Evolutionary conservation across 2,797 vertebrate species (phyloP).

Genomic region (Halcyon chelicuti): DNA sequence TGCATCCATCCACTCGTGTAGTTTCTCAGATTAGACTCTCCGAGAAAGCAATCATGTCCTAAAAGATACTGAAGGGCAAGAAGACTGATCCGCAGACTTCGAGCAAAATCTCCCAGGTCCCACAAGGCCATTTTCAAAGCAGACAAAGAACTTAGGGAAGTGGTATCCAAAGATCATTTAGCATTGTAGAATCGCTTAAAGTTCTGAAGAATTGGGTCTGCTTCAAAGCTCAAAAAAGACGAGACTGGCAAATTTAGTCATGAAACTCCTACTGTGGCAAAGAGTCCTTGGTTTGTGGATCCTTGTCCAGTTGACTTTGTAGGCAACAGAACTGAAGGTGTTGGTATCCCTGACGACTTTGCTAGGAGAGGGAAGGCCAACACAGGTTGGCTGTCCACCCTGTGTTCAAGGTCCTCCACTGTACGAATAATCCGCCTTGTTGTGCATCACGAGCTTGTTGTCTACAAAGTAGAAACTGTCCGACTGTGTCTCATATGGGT

Average conservation of each 20-base stretch:
- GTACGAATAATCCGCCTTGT: constrained; percentile 99
- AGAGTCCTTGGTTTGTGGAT: constrained; percentile 57
- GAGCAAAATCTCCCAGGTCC: not conserved
- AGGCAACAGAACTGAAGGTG: constrained; percentile 47
- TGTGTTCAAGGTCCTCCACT: constrained; percentile 87
- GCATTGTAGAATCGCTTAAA: not conserved
- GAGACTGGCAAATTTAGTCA: constrained; percentile 51
- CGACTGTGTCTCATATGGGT: constrained; percentile 96
- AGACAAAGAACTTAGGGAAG: constrained; percentile 15
- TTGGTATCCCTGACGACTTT: constrained; percentile 55
- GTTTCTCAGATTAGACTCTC: not conserved
- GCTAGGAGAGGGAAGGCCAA: constrained; percentile 23
- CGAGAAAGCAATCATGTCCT: not conserved
- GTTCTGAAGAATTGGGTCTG: constrained; percentile 18
- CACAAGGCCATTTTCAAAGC: constrained; percentile 30
- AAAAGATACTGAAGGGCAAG: not conserved
- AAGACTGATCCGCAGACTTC: not conserved
- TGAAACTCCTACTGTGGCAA: constrained; percentile 69
- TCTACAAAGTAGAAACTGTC: constrained; percentile 99
- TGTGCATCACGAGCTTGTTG: constrained; percentile 99
- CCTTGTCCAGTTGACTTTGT: not conserved
- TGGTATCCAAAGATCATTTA: constrained; percentile 6
- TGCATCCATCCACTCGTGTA: not conserved
- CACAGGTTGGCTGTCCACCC: not conserved
- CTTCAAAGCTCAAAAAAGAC: constrained; percentile 30